phyloP scores from a whole-genome alignment of 2,888 invertebrate genomes.

The Prosopocoilus inquinatus region DNA sequence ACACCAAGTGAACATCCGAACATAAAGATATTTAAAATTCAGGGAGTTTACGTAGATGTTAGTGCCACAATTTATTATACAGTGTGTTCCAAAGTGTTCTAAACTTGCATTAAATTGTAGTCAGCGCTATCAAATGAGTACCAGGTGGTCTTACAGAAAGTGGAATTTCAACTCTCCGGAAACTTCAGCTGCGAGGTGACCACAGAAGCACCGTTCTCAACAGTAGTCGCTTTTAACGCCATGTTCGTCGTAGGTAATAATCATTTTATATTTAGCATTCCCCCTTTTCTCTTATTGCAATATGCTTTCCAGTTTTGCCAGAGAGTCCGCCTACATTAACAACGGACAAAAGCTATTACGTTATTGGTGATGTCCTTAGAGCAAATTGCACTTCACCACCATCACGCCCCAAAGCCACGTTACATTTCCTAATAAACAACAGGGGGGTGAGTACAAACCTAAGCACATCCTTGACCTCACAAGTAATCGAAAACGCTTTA shows the following conservation, averaged over 20 bases:
- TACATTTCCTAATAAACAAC: constrained; percentile 76
- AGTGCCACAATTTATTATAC: constrained; percentile 50
- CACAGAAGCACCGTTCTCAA: constrained; percentile 73
- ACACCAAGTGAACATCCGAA: constrained; percentile 72
- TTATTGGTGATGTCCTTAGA: constrained; percentile 68
- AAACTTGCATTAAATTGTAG: constrained; percentile 49
- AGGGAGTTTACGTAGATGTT: constrained; percentile 78
- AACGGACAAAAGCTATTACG: constrained; percentile 71
- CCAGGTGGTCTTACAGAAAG: constrained; percentile 68
- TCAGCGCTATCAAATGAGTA: constrained; percentile 70
- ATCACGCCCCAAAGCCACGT: constrained; percentile 69
- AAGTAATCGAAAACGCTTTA: too few relatives aligned
- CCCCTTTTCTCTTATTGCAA: constrained; percentile 4
- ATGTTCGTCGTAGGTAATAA: constrained; percentile 76
- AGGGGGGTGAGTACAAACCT: constrained; percentile 70
- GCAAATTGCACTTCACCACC: constrained; percentile 83
- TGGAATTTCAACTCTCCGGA: constrained; percentile 70
- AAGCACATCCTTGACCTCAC: too few relatives aligned
- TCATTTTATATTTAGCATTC: constrained; percentile 10
- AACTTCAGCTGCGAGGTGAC: constrained; percentile 82
- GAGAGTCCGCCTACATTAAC: constrained; percentile 63
- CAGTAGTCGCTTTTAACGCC: constrained; percentile 63
- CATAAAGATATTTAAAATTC: constrained; percentile 70
- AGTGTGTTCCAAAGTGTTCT: background rate
- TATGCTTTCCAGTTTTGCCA: constrained; percentile 66